Evolutionary conservation across 2,113 vertebrate species (phyloP), one percentile per base, ranked within the genome.

Genomic region (Salvelinus sp.): DNA sequence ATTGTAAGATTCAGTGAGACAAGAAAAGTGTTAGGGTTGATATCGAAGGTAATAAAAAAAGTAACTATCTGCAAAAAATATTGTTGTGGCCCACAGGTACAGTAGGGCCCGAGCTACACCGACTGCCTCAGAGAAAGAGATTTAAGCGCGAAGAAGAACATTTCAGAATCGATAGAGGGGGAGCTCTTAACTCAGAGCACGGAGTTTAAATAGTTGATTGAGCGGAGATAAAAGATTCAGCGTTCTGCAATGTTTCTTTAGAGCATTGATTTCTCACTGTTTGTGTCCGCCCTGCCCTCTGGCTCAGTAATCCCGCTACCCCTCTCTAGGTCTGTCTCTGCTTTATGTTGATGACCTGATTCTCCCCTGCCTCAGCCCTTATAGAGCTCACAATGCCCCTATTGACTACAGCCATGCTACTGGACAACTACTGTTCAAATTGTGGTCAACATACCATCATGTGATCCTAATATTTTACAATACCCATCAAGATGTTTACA

Each of bases 51-150:
- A 10, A 20, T 28, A 28, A 30, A 66, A 5, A 30, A 14, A 6
- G 5, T 6, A 9, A 16, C 25, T 13, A 64, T 25, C 62, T 44
- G 38, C 38, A 44, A 44, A 44, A 44, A 44, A 2, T 10, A 64
- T 64, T 22, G 62, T 22, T 20, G 23, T 28, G 27, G 64, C 16
- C 25, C 12, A 66, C 27, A 25, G 25, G 10, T 28, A 18, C 38
- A 18, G 9, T 64, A 6, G 64, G 25, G 64, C 12, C 25, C 4
- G 38, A 78, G 64, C 30, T 66, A 74, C n/a, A 71, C 30, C 0
- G 70, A 72, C 44, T 16, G 66, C 73, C 82, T 74, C 66, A 30
- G 33, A 86, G 69, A 6, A 10, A 64, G n/a, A 63, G 69, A 87
- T 78, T 63, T 77, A 70, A 78, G 65, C 70, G 14, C 48, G 4